Evolutionary conservation across 2,888 invertebrate species (phyloP), one percentile per base, ranked within the genome.

Genomic region (Xylota sylvarum): DNA sequence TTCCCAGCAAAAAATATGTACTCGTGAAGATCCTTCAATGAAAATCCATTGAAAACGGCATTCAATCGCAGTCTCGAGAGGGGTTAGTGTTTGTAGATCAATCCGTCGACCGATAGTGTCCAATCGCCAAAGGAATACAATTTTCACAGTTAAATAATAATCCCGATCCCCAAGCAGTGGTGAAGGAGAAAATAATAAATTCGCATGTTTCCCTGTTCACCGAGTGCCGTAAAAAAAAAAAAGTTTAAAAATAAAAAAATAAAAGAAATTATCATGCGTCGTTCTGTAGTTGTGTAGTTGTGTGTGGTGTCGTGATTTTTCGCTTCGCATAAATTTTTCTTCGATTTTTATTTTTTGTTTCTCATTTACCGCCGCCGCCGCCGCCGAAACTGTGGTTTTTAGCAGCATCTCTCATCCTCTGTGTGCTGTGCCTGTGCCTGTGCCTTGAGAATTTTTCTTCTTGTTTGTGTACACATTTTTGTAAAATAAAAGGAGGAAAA

Each of bases 121-220:
- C 60, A 69, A 17, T 23, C 56, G 48, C 17, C 62, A 60, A 70
- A 40, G 76, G 85, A 85, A 81, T 81, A 85, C 85, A 85, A 77
- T 85, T 85, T 85, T 77, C 72, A 76, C 76, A 65, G 81, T 85
- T 85, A 60, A 77, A 84, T 80, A 80, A 84, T 40, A 30, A 43
- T 43, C 40, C 4, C 14, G 46, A 48, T 23, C 58, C 40, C 4
- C 14, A 46, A 48, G 35, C 58, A 72, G 72, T 60, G 72, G 72
- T 60, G 72, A 32, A 7, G 23, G 50, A 50, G 23, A 69, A 40
- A 48, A 70, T 35, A 62, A 56, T 14, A 69, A 85, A 72, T 76
- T 70, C 56, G 74, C 69, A 69, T 69, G 74, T 76, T 74, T 79
- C 50, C 69, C 32, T 10, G 37, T 37, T 23, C n/a, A n/a, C 56